A percentile compares a stretch with the other conserved stretches of the same genome.
Evolutionary conservation across 2,113 vertebrate genomes (phyloP).

Genomic region (Cephalopholis sonnerati): DNA sequence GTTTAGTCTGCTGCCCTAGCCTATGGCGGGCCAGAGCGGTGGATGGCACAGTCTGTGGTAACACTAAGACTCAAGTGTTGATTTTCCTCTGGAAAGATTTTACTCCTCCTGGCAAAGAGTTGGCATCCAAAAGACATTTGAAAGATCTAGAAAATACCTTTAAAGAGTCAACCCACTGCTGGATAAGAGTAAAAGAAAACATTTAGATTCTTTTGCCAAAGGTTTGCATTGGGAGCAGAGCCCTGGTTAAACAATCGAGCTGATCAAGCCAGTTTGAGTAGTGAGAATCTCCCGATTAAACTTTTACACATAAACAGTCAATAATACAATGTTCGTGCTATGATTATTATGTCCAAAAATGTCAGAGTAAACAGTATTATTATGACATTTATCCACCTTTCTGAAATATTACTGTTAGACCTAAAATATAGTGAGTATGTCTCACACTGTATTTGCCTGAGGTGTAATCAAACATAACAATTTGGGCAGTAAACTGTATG

Average conservation of each 20-base stretch:
- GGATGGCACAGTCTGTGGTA: background rate
- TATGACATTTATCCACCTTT: background rate
- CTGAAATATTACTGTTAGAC: background rate
- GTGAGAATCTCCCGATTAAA: too few relatives aligned
- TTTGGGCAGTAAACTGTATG: background rate
- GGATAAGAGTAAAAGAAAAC: background rate
- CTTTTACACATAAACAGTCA: background rate
- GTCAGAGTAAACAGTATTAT: background rate
- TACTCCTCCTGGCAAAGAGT: background rate
- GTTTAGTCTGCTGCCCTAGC: background rate
- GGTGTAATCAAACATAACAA: background rate
- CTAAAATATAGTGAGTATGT: background rate
- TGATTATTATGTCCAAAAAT: background rate
- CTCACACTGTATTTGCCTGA: background rate
- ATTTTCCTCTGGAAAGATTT: constrained; percentile 25
- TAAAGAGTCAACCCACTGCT: constrained; percentile 24
- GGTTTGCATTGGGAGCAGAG: background rate
- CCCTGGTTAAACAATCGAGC: background rate
- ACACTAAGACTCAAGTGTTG: constrained; percentile 8
- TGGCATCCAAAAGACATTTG: background rate
- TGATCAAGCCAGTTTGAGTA: background rate
- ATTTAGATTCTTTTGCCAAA: background rate
- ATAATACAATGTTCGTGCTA: background rate
- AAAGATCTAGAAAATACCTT: constrained; percentile 17
- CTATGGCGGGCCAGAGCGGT: background rate